Conservation (phyloP, 2,888 invertebrate genomes). For the Rhorus exstirpatorius region DNA sequence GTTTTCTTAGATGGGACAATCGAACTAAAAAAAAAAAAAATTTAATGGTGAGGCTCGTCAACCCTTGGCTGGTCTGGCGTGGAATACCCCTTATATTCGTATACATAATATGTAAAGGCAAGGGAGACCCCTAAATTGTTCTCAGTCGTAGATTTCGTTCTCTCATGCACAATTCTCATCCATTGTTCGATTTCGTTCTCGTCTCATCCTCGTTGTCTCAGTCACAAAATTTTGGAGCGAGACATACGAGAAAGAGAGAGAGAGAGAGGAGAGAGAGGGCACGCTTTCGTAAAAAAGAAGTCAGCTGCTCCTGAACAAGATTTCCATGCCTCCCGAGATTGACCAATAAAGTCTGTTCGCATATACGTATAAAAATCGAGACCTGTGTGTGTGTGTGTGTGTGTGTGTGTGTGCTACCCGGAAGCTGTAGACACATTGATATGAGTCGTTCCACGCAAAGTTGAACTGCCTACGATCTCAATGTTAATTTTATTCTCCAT, state of each 20-base stretch:
- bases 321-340: conserved; percentile 72
- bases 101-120: conserved; percentile 27
- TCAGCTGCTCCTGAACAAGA: conserved; percentile 45
- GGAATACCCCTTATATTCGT: too few relatives aligned
- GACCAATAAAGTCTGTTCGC: conserved; percentile 75
- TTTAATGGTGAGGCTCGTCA: too few relatives aligned
- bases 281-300: not conserved
- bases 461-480: too few relatives aligned
- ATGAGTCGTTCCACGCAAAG: too few relatives aligned
- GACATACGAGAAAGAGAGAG: not conserved
- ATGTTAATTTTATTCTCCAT: too few relatives aligned
- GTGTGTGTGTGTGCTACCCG: conserved; percentile 61
- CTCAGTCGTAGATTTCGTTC: conserved; percentile 69
- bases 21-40: too few relatives aligned
- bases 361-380: conserved; percentile 60
- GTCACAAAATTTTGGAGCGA: not conserved
- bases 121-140: conserved; percentile 75
- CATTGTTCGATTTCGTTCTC: conserved; percentile 70
- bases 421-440: conserved; percentile 70
- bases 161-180: conserved; percentile 53
- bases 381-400: too few relatives aligned
- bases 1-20: too few relatives aligned
- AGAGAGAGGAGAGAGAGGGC: not conserved
- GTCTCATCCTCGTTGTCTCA: conserved; percentile 35
- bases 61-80: too few relatives aligned